phyloP scores from a whole-genome alignment of 2,797 vertebrate species.

The Malacoctenus gilli region DNA sequence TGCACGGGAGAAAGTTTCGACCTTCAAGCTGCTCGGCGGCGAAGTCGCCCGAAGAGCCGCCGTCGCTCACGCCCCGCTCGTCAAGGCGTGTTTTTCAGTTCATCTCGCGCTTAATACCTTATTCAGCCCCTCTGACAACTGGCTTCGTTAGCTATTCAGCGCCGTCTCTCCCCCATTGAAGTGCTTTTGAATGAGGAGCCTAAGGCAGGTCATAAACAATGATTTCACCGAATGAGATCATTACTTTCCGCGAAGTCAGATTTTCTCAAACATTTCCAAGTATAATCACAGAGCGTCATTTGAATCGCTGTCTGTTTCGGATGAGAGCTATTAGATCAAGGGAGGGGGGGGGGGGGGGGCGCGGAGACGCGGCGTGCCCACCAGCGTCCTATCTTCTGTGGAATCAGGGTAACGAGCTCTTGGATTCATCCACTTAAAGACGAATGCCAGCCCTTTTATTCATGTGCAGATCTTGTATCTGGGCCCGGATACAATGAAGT shows the following conservation, averaged over 20 bases:
- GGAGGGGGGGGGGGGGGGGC: constrained; percentile 15
- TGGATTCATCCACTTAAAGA: too few relatives aligned
- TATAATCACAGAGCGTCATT: constrained; percentile 41
- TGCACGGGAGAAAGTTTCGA: constrained; percentile 57
- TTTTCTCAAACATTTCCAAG: constrained; percentile 51
- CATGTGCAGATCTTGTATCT: too few relatives aligned
- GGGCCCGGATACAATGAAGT: too few relatives aligned
- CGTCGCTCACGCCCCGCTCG: constrained; percentile 40
- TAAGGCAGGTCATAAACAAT: constrained; percentile 51
- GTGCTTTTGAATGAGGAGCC: constrained; percentile 47
- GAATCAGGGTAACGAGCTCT: too few relatives aligned
- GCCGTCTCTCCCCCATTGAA: neutral
- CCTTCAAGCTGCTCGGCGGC: constrained; percentile 45
- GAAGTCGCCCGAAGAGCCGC: constrained; percentile 39
- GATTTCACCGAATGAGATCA: constrained; percentile 51
- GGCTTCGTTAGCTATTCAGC: constrained; percentile 44
- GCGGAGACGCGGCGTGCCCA: constrained; percentile 27
- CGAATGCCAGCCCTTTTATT: too few relatives aligned
- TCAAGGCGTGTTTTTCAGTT: constrained; percentile 51
- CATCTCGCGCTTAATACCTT: constrained; percentile 49
- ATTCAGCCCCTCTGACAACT: constrained; percentile 56
- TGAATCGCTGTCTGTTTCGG: constrained; percentile 39
- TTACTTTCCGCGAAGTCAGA: constrained; percentile 52
- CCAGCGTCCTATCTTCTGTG: constrained; percentile 36
- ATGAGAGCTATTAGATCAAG: constrained; percentile 42